Percentiles rank a stretch among this genome's conserved stretches.
Evolutionary conservation across 2,888 invertebrate genomes (phyloP).

Genomic region (Rutpela maculata): DNA sequence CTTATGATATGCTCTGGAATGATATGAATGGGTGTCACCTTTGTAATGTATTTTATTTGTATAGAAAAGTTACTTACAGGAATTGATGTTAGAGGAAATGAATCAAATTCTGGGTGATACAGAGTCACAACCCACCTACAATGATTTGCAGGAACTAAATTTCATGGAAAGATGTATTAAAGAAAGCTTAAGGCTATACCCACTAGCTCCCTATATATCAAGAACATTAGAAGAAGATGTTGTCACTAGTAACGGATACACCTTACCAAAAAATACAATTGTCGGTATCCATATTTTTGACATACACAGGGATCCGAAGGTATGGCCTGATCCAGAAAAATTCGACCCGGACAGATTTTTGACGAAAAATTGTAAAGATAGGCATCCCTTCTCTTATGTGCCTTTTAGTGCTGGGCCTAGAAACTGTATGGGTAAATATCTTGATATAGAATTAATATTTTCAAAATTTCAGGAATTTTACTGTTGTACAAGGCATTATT

Average conservation of each 20-base stretch:
- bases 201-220: slow-evolving; percentile 55
- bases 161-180: slow-evolving; percentile 76
- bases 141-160: slow-evolving; percentile 78
- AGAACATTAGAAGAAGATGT: slow-evolving; percentile 63
- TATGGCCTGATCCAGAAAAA: slow-evolving; percentile 80
- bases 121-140: slow-evolving; percentile 73
- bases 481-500: no score
- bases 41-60: no score
- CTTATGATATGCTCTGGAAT: no score
- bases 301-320: slow-evolving; percentile 79
- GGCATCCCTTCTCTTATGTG: slow-evolving; percentile 81
- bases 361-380: slow-evolving; percentile 75
- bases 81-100: slow-evolving; percentile 57
- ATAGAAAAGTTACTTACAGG: slow-evolving; percentile 33
- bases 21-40: no score
- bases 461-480: no score
- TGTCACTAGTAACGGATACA: slow-evolving; percentile 58
- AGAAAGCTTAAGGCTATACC: slow-evolving; percentile 58
- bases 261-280: slow-evolving; percentile 75
- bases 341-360: slow-evolving; percentile 85
- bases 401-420: slow-evolving; percentile 83
- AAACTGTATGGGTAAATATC: slow-evolving; percentile 79
- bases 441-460: slow-evolving; percentile 13
- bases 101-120: slow-evolving; percentile 62
- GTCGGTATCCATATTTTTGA: slow-evolving; percentile 79